Base-by-base conservation (phyloP, 2,797 vertebrate genomes). In the Gymnoscopelus microlampas region DNA sequence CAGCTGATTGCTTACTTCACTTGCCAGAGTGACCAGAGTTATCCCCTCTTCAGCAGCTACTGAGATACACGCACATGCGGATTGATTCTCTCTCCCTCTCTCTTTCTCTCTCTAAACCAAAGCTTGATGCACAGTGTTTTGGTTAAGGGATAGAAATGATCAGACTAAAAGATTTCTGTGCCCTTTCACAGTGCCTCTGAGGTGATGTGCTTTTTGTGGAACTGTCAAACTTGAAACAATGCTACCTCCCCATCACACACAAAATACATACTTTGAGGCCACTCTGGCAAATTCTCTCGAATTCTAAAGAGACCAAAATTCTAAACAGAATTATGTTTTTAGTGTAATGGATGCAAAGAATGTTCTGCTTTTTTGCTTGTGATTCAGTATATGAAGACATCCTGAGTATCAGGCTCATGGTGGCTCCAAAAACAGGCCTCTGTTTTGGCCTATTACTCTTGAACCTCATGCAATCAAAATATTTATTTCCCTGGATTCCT, bases 1-100 rank as follows among this genome's bases (percentile, higher is more conserved):
- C 94, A 95, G 76, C 84, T 94, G 50, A 91, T 94, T 2, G 93
- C 92, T 60, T 91, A 94, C 82, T 94, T 94, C 53, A 86, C 90
- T 60, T 95, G 92, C 66, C 86, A 90, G 51, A 87, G 83, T 55
- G 88, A 92, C 47, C 89, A 87, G 66, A 86, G 79, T 74, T 90
- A 90, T 6, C 74, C 84, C n/a, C 79, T 81, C n/a, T 87, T 89
- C 74, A 88, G 84, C 68, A 82, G 85, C 65, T 91, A 90, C 82
- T 92, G 83, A 90, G 59, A 67, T 15, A 63, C 66, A 32, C 53
- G 64, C 65, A 69, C 11, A 32, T 32, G 32, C 32, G 5, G 32
- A 32, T 32, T 32, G 32, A 32, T 32, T 4, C 14, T 65, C 19
- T 61, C 10, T 12, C 60, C 19, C 35, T 47, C 35, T 47, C 35